Conservation (phyloP, 2,113 vertebrate genomes). For the Pollimyrus isidori region DNA sequence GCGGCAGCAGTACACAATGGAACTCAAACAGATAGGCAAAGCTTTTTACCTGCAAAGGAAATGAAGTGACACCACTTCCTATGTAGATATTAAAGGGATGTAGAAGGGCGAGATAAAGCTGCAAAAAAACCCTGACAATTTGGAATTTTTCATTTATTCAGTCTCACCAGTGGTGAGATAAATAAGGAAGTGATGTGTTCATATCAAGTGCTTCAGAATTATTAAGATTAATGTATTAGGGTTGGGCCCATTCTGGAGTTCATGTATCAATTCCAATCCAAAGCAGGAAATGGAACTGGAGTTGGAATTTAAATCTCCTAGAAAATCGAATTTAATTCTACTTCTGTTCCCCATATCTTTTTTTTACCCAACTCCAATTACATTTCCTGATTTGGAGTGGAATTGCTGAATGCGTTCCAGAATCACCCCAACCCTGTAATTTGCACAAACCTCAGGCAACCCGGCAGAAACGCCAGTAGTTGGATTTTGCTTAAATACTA, state of each 20-base stretch:
- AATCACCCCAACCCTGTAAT: background rate
- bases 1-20: conserved; percentile 17
- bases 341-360: no score
- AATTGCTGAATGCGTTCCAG: no score
- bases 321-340: no score
- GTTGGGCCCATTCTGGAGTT: no score
- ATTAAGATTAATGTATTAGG: background rate
- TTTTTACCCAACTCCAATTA: no score
- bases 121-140: background rate
- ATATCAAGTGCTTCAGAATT: background rate
- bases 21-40: conserved; percentile 29
- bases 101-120: background rate
- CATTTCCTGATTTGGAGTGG: no score
- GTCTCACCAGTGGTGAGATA: background rate
- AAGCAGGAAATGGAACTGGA: no score
- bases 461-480: background rate
- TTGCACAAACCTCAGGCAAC: background rate
- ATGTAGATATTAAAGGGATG: background rate
- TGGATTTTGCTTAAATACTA: background rate
- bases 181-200: background rate
- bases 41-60: conserved; percentile 31
- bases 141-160: background rate
- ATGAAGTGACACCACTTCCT: background rate
- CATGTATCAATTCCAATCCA: no score
- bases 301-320: no score